These are phyloP conservation scores for Psophia crepitans DNA, from an alignment of 2,113 vertebrate species.

Conservation along the genomic window DNA sequence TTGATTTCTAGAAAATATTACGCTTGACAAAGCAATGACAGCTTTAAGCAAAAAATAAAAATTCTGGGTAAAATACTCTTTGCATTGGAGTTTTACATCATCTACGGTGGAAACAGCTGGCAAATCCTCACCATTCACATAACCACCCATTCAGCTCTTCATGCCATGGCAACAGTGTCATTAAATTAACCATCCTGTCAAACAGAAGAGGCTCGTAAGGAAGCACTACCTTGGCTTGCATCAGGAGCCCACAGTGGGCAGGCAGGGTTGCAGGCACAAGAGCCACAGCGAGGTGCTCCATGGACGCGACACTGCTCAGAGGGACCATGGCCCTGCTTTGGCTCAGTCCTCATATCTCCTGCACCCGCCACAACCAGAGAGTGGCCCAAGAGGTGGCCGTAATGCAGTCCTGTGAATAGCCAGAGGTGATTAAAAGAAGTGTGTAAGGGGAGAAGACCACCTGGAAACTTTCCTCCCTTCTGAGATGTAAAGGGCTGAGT, in stretches of 20 bases:
- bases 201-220: not conserved
- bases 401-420: not conserved
- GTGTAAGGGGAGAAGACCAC: not conserved
- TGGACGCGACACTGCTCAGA: rapidly evolving
- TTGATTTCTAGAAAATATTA: not conserved
- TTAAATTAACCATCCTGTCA: not conserved
- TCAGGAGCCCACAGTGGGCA: rapidly evolving
- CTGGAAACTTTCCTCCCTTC: not conserved
- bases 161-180: not conserved
- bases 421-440: not conserved
- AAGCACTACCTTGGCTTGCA: not conserved
- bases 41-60: not conserved
- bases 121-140: not conserved
- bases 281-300: not conserved
- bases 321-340: not conserved
- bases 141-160: not conserved
- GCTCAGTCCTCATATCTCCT: not conserved
- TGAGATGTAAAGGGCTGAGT: not conserved
- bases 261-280: not conserved
- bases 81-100: not conserved
- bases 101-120: not conserved
- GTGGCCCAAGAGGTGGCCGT: rapidly evolving
- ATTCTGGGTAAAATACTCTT: not conserved
- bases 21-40: not conserved
- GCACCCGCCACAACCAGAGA: not conserved